These are phyloP conservation scores for Spheniscus mendiculus DNA, from an alignment of 2,113 vertebrate genomes.

Conservation along the genomic window DNA sequence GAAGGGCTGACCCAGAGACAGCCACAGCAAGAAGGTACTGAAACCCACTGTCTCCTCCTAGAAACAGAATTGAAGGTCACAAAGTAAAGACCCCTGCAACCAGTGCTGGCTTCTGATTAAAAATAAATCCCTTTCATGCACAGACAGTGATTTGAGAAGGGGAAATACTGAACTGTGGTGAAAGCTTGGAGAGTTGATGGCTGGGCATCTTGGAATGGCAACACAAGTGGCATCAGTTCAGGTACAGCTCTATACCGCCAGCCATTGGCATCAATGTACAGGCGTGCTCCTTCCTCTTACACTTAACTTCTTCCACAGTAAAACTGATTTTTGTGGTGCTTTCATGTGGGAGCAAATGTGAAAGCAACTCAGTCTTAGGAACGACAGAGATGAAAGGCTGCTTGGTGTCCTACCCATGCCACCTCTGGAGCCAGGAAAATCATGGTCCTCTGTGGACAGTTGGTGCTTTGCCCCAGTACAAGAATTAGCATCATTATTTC, in stretches of 20 bases:
- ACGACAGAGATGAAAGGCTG: neutral
- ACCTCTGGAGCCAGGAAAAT: neutral
- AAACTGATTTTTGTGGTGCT: neutral
- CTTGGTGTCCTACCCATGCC: neutral
- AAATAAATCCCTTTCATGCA: slow-evolving; percentile 59
- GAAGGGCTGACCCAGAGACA: slow-evolving; percentile 51
- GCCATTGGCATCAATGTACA: neutral
- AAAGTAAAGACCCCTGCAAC: slow-evolving; percentile 63
- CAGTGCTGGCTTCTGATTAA: slow-evolving; percentile 55
- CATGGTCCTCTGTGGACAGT: neutral
- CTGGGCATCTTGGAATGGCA: neutral
- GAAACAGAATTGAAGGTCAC: slow-evolving; percentile 61
- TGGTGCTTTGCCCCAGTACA: neutral
- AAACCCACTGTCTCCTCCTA: slow-evolving; percentile 76
- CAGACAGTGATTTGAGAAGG: slow-evolving; percentile 42
- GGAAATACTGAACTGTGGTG: neutral
- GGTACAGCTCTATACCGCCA: neutral
- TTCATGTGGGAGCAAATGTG: neutral
- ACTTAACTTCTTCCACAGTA: neutral
- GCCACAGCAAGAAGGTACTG: slow-evolving; percentile 69
- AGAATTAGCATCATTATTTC: neutral
- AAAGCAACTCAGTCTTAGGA: neutral
- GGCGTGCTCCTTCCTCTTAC: neutral
- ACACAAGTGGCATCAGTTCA: neutral
- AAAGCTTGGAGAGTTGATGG: slow-evolving; percentile 22